Percentiles rank a stretch among this genome's conserved stretches.
Evolutionary conservation across 2,113 vertebrate species (phyloP).

Genomic region (Eulemur rufifrons): DNA sequence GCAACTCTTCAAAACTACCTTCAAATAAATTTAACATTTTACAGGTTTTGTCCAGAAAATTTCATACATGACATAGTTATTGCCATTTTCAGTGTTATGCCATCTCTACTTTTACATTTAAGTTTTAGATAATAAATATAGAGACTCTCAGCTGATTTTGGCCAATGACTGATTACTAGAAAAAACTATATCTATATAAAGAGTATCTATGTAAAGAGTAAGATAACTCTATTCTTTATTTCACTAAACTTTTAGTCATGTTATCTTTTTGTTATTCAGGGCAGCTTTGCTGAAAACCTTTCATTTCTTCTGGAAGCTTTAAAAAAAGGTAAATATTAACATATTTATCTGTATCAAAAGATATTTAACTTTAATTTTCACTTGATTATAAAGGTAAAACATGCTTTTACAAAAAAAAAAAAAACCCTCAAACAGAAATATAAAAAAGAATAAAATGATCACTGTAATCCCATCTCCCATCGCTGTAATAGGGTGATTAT

Average conservation of each 20-base stretch:
- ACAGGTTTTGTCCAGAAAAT: conserved; percentile 13
- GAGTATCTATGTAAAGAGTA: background rate
- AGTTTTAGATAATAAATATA: conserved; percentile 20
- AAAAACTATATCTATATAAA: background rate
- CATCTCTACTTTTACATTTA: background rate
- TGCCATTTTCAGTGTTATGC: background rate
- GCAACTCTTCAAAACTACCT: background rate
- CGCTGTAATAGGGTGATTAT: background rate
- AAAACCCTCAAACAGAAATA: background rate
- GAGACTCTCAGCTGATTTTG: background rate
- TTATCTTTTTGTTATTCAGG: conserved; percentile 82
- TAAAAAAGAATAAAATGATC: background rate
- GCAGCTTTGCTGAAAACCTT: conserved; percentile 98
- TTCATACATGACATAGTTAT: background rate
- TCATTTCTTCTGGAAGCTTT: conserved; percentile 95
- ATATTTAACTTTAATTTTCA: background rate
- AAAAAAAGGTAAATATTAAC: conserved; percentile 89
- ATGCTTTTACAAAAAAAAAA: background rate
- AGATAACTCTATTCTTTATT: background rate
- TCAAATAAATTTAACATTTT: background rate
- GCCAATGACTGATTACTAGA: background rate
- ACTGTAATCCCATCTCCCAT: background rate
- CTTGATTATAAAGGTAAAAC: background rate
- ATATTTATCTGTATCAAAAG: background rate
- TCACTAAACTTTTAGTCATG: background rate